Evolutionary conservation across 1,140 invertebrate species (phyloP).

Genomic region (Magallana angulata): DNA sequence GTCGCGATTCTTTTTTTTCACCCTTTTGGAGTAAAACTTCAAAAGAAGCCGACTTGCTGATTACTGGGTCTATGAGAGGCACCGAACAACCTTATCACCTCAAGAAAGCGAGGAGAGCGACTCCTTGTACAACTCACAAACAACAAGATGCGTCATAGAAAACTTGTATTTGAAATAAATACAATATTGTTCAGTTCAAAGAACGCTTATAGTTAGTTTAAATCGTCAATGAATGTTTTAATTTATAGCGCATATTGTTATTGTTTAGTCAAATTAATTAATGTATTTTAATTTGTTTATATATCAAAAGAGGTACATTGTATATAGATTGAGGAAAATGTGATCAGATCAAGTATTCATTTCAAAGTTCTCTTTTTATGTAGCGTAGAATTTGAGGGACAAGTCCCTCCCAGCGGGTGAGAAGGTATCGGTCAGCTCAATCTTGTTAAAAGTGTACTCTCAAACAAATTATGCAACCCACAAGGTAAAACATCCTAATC

Average conservation of each 20-base stretch:
- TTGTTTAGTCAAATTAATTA: too few species aligned
- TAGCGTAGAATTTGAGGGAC: background rate
- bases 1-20: background rate
- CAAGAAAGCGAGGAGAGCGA: background rate
- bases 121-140: background rate
- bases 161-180: too few species aligned
- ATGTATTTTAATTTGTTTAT: too few species aligned
- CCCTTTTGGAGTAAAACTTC: background rate
- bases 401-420: background rate
- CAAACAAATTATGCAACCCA: constrained; percentile 28
- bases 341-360: too few species aligned
- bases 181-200: too few species aligned
- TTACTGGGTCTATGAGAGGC: background rate
- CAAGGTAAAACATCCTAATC: constrained; percentile 29
- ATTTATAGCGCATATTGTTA: too few species aligned
- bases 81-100: constrained; percentile 9
- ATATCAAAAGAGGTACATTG: too few species aligned
- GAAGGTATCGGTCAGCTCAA: background rate
- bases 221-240: too few species aligned
- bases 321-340: too few species aligned
- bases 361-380: too few species aligned
- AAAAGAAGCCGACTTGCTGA: background rate
- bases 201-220: too few species aligned
- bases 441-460: constrained; percentile 23
- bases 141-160: too few species aligned